Conservation (phyloP, 2,888 invertebrate genomes). For the Drosophila quasianomalipes region DNA sequence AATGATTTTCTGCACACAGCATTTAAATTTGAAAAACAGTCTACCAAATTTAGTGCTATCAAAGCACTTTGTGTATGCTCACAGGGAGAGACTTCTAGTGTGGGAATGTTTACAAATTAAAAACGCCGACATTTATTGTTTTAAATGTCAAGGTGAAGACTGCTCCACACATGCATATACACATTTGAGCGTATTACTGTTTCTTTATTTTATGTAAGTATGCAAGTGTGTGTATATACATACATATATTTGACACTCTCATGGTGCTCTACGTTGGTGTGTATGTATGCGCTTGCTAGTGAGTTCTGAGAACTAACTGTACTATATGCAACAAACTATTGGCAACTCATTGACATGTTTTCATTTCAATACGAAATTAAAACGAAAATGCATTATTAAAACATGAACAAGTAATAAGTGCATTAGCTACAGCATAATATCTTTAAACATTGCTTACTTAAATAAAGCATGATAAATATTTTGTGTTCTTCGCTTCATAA, state of each 20-base stretch:
- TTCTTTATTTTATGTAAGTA: background rate
- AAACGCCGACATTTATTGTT: slow-evolving; percentile 1
- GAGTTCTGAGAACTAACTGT: background rate
- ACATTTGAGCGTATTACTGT: background rate
- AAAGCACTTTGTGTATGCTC: background rate
- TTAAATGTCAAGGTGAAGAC: background rate
- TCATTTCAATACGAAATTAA: slow-evolving; percentile 8
- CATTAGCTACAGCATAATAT: background rate
- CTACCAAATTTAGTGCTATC: background rate
- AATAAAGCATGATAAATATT: background rate
- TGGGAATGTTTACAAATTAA: slow-evolving; percentile 4
- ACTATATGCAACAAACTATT: background rate
- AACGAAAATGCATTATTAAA: background rate
- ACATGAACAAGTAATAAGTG: background rate
- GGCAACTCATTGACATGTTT: background rate
- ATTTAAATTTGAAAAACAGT: background rate
- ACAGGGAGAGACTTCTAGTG: background rate
- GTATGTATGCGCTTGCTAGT: background rate
- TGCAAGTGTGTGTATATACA: background rate
- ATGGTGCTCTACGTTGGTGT: background rate
- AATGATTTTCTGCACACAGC: background rate
- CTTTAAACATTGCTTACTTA: background rate
- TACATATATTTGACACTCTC: background rate
- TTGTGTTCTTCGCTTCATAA: background rate
- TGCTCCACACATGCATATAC: background rate